Base-by-base conservation (phyloP, 2,797 vertebrate genomes). In the Ibycter americanus region DNA sequence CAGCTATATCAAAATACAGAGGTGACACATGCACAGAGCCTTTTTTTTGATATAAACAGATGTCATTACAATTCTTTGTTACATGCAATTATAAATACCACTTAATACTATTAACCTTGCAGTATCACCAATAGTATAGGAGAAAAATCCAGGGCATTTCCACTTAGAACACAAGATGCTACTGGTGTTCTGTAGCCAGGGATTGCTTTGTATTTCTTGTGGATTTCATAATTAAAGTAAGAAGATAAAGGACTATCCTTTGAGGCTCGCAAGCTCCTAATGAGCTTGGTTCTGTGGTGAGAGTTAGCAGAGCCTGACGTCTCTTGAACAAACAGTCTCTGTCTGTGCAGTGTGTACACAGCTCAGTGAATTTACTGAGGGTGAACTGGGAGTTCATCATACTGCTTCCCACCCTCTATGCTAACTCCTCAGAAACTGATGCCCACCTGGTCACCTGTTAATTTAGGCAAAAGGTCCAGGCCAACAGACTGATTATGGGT, bases 261-360 rank as follows among this genome's bases (percentile, higher is more conserved):
- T 51, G 93, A 78, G 89, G 84, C 32, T 74, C 68, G 31, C 21
- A 80, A 56, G n/a, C n/a, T 92, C 67, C 58, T 89, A 84, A 90
- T 70, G 80, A 93, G 40, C 40, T 84, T 46, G 58, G 23, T 79
- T 92, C 55, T 70, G 34, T 38, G 55, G 62, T 32, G 58, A 90
- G 78, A 76, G 51, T 65, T 42, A 83, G 87, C 4, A 15, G 77
- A 82, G 66, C 38, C 80, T 40, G 72, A 58, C 70, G 54, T 42
- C 9, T 21, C 62, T 38, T 94, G 88, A 96, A 77, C 78, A 97
- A 92, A 72, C 34, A 91, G n/a, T 62, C 61, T 92, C 81, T 92
- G 54, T 72, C 81, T 92, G 49, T n/a, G 70, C 70, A 32, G 67
- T 67, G 55, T 76, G 70, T 90, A 36, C 85, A 61, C 67, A 91